Base-by-base conservation (phyloP, 2,888 invertebrate species). In the Torymus texanus region DNA sequence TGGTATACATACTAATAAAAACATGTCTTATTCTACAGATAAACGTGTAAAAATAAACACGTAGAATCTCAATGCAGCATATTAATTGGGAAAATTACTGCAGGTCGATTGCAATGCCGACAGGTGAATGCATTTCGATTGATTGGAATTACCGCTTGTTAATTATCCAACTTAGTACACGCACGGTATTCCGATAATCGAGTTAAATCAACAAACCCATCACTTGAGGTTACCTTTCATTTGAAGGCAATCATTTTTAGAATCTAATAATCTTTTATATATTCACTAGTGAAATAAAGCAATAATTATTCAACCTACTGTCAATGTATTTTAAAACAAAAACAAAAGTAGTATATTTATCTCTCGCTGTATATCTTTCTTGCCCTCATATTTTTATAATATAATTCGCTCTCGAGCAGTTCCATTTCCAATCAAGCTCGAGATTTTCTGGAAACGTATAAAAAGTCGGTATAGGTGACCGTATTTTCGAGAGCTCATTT, bases 91-190 rank as follows among this genome's bases (percentile, higher is more conserved):
- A 18, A 66, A 58, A 65, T 66, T 65, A 65, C 21, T 29, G 2
- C 4, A 12, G n/a, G 50, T 24, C 50, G 65, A 16, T 62, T 11
- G 50, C 75, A 56, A 53, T 14, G 13, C 41, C 18, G 62, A 56
- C 55, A 21, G 58, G 55, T 55, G 53, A 68, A 68, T 53, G 70
- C 24, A 70, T 76, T 70, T 51, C 50, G 76, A 70, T 65, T 67
- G 75, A 75, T 70, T 56, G 56, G 53, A 62, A 62, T 76, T 55
- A 62, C 21, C 50, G 56, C 55, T 62, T 68, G 55, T 71, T 67
- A 62, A 65, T 76, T 65, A 70, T 63, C 56, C 51, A 50, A 21
- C 58, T 12, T 8, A 53, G 16, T 8, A 24, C 62, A 50, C 76
- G 56, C 61, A 16, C 41, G 50, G 63, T n/a, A 58, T 62, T 76